Evolutionary conservation across 2,888 invertebrate species (phyloP), one percentile per base, ranked within the genome.

Genomic region (Ornithoptera priamus): DNA sequence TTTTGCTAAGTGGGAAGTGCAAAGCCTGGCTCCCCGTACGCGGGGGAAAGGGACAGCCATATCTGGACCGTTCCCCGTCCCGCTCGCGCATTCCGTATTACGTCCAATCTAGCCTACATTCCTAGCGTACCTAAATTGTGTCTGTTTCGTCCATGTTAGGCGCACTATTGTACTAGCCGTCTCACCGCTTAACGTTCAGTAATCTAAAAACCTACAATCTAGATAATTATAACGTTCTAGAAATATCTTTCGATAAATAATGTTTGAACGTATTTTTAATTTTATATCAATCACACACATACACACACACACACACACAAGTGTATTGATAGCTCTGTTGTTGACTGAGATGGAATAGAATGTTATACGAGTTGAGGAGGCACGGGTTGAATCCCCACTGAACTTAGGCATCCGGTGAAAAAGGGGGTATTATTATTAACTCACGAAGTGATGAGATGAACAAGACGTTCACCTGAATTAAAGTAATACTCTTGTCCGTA

Each of bases 41-140:
- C 83, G 85, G 83, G 72, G 69, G 76, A 78, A 78, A 76, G 74
- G 78, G 80, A 81, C 80, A 76, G 75, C 73, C 72, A 80, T 84
- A 85, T 85, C 85, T 82, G 78, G 81, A 79, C 78, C 80, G 84
- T 74, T 73, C 66, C 65, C 72, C 71, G 71, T 80, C 79, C 71
- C 78, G 68, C 67, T 78, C 76, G 65, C 73, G 72, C 77, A 74
- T 71, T 73, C 70, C 70, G 61, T 65, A 64, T 66, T 62, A 64
- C 46, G 53, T 63, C 64, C 71, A 67, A 72, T 72, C 72, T 76
- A 77, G 76, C 77, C 76, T 74, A 77, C 77, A 77, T 77, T 72
- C 75, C 74, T 70, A 60, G 70, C 70, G 67, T 70, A 73, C 76
- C 70, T 71, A 72, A 70, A 72, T 68, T 61, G 63, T 62, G 65